Percentiles rank a stretch among this genome's conserved stretches.
Evolutionary conservation across 2,113 vertebrate species (phyloP).

Genomic region (Panthera leo): DNA sequence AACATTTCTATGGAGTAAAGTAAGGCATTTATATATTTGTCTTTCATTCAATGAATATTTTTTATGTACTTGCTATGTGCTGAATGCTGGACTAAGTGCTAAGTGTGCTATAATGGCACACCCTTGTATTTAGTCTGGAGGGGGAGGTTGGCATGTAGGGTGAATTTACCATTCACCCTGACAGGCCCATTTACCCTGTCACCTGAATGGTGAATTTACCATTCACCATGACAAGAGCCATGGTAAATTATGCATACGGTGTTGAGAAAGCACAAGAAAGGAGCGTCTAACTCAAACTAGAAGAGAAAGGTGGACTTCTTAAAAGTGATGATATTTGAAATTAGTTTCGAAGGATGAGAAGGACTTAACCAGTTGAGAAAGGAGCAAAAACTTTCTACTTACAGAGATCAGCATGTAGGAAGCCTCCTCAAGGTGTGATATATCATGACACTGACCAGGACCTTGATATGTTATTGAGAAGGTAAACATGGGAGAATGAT

Average conservation of each 20-base stretch:
- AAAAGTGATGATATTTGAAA: not conserved
- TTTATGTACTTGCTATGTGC: not conserved
- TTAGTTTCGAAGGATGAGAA: not conserved
- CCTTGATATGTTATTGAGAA: not conserved
- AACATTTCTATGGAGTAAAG: constrained; percentile 59
- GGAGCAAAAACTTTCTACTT: not conserved
- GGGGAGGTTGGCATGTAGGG: not conserved
- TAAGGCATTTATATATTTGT: constrained; percentile 43
- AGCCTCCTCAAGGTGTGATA: not conserved
- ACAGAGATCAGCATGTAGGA: not conserved
- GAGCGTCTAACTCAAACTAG: not conserved
- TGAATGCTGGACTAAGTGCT: not conserved
- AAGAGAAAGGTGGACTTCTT: not conserved
- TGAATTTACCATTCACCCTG: not conserved
- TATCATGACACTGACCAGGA: not conserved
- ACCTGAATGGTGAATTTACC: not conserved
- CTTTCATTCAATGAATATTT: not conserved
- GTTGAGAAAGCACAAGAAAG: not conserved
- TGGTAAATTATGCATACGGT: not conserved
- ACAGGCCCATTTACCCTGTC: too few relatives aligned
- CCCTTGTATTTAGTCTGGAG: not conserved
- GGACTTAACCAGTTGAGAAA: not conserved
- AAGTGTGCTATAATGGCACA: not conserved
- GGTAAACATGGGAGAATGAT: not conserved
- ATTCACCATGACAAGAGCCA: not conserved